Conservation (phyloP, 2,797 vertebrate species). For the Enteromius viviparus region DNA sequence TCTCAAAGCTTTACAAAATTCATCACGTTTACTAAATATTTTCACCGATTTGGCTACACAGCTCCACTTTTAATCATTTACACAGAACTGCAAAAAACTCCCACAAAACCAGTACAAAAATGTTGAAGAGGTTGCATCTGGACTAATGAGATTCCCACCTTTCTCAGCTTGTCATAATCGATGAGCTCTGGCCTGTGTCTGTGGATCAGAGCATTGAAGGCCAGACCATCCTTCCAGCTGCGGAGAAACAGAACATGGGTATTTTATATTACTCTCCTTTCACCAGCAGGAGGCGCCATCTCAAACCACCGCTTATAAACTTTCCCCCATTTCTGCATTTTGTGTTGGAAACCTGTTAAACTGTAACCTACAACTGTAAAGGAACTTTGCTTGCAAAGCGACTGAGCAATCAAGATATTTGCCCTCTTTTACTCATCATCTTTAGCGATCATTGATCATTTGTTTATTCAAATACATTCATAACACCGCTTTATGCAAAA, state of each 20-base stretch:
- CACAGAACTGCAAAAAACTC: not conserved
- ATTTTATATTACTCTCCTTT: not conserved
- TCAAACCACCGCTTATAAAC: constrained; percentile 19
- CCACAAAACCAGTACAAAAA: not conserved
- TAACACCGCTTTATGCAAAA: constrained; percentile 20
- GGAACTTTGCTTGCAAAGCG: not conserved
- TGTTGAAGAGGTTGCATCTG: not conserved
- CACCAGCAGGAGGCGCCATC: constrained; percentile 66
- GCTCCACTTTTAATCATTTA: not conserved
- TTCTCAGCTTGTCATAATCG: constrained; percentile 92
- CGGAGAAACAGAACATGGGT: not conserved
- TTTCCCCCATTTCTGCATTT: not conserved
- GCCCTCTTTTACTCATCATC: not conserved
- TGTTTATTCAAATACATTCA: constrained; percentile 30
- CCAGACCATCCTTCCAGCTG: constrained; percentile 96
- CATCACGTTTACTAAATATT: not conserved
- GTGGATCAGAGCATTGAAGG: constrained; percentile 95
- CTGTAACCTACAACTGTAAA: not conserved
- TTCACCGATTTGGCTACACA: not conserved
- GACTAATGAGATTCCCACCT: constrained; percentile 72
- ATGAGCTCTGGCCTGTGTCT: constrained; percentile 93
- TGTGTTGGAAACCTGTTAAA: not conserved
- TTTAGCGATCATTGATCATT: constrained; percentile 9
- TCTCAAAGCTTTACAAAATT: not conserved
- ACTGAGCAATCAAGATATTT: not conserved